phyloP scores from a whole-genome alignment of 2,797 vertebrate genomes.

The Poeciliopsis paucimaculata region DNA sequence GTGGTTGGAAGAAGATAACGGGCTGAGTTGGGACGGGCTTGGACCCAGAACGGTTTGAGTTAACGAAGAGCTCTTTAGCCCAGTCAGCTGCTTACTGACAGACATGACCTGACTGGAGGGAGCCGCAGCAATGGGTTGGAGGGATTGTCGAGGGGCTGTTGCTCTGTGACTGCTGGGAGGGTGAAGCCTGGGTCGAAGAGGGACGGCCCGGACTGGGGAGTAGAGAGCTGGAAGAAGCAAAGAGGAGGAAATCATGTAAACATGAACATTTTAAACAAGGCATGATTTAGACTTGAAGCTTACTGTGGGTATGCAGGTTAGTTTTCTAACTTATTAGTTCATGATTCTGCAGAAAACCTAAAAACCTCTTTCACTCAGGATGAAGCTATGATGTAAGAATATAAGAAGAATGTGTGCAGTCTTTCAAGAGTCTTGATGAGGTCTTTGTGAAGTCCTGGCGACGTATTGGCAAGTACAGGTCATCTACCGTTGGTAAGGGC shows the following conservation, averaged over 20 bases:
- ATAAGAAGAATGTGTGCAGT: not conserved
- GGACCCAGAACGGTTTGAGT: constrained; percentile 74
- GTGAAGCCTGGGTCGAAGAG: constrained; percentile 86
- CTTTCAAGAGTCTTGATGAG: not conserved
- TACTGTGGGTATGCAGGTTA: not conserved
- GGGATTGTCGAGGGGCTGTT: constrained; percentile 84
- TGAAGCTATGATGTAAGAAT: not conserved
- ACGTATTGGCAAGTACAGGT: not conserved
- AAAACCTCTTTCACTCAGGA: not conserved
- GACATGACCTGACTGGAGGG: constrained; percentile 82
- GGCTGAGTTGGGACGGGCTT: constrained; percentile 71
- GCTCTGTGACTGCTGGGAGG: constrained; percentile 79
- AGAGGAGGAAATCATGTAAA: not conserved
- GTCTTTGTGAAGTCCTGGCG: not conserved
- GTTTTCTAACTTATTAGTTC: not conserved
- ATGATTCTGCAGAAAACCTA: not conserved
- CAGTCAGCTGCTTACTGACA: constrained; percentile 74
- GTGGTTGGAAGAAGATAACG: constrained; percentile 68
- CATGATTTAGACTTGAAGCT: not conserved
- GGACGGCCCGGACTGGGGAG: constrained; percentile 91
- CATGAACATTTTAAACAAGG: not conserved
- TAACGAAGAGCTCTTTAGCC: constrained; percentile 82
- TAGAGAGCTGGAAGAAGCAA: constrained; percentile 85
- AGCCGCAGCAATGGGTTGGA: constrained; percentile 79
- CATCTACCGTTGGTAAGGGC: not conserved